Evolutionary conservation across 2,888 invertebrate species (phyloP).

Genomic region (Alitta virens): DNA sequence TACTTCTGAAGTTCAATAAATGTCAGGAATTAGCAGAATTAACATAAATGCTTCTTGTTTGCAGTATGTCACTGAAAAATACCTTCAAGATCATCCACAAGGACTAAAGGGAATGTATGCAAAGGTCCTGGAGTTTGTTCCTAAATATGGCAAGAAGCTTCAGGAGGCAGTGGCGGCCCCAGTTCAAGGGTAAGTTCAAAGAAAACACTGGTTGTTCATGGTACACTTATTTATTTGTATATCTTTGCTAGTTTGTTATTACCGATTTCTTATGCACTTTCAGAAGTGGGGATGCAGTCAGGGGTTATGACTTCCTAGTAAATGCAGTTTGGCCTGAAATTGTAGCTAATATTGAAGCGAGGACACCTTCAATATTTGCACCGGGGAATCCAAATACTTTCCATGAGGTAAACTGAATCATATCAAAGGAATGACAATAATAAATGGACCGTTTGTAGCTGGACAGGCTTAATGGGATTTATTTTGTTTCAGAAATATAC

Average conservation of each 20-base stretch:
- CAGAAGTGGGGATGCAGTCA: constrained; percentile 55
- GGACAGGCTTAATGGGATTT: too few relatives aligned
- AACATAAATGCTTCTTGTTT: too few relatives aligned
- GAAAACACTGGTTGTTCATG: too few relatives aligned
- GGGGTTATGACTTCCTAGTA: constrained; percentile 74
- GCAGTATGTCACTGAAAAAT: constrained; percentile 69
- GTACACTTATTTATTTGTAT: neutral
- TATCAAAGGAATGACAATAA: too few relatives aligned
- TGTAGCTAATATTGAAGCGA: constrained; percentile 60
- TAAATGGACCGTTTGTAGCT: too few relatives aligned
- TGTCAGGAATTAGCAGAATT: too few relatives aligned
- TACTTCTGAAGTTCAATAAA: too few relatives aligned
- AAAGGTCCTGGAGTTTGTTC: constrained; percentile 71
- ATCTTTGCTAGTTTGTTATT: neutral
- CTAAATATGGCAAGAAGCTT: constrained; percentile 56
- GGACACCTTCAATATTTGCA: constrained; percentile 81
- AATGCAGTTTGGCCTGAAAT: constrained; percentile 86
- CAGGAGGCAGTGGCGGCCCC: constrained; percentile 43
- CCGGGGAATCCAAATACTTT: constrained; percentile 89
- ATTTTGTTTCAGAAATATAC: constrained; percentile 66
- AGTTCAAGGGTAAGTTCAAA: neutral
- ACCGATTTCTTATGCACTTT: too few relatives aligned
- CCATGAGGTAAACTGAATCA: constrained; percentile 63
- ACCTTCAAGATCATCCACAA: constrained; percentile 61
- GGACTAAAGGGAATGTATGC: constrained; percentile 72